Percentiles rank a stretch among this genome's conserved stretches.
phyloP scores from a whole-genome alignment of 2,888 invertebrate genomes.

The Tipula vernalis region DNA sequence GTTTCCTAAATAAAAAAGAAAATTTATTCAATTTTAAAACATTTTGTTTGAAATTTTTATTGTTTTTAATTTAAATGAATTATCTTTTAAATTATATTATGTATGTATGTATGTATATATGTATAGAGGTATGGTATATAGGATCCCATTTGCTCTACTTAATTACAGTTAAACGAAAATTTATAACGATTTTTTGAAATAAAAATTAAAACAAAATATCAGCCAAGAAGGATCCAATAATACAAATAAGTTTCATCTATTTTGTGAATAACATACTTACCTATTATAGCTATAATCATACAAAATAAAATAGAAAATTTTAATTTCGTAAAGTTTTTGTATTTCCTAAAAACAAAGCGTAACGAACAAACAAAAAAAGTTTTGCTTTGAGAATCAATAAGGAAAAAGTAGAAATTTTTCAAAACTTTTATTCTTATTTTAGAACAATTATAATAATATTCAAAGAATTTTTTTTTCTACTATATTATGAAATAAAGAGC shows the following conservation, averaged over 20 bases:
- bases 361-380: not conserved
- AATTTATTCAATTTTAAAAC: not conserved
- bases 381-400: not conserved
- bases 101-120: not conserved
- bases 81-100: not conserved
- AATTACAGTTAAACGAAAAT: not conserved
- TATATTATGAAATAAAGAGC: not conserved
- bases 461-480: not conserved
- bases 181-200: not conserved
- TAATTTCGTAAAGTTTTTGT: not conserved
- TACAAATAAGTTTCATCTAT: not conserved
- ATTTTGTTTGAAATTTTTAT: not conserved
- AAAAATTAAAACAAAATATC: not conserved
- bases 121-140: not conserved
- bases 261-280: not conserved
- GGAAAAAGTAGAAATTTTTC: not conserved
- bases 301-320: not conserved
- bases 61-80: not conserved
- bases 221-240: not conserved
- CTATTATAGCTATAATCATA: not conserved
- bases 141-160: not conserved
- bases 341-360: not conserved
- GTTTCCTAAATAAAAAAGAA: not conserved
- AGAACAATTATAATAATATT: not conserved
- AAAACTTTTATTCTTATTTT: not conserved